Evolutionary conservation across 2,888 invertebrate genomes (phyloP), one percentile per base, ranked within the genome.

Genomic region (Machimus atricapillus): DNA sequence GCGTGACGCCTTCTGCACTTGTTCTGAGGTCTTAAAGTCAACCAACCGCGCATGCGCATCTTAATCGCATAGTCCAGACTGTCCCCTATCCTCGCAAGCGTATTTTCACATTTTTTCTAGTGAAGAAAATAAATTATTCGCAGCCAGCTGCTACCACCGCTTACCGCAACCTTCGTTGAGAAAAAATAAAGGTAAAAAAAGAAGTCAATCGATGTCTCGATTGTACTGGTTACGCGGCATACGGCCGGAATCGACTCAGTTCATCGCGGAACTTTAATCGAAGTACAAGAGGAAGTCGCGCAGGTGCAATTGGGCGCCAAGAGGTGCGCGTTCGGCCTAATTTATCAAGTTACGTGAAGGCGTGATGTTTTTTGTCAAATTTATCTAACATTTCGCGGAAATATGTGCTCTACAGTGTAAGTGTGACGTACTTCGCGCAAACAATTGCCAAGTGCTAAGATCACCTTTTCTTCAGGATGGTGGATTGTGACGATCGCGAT

Each of bases 1-100:
- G 85, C 85, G 46, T 85, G 74, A 85, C 85, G 85, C n/a, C 52
- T 74, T 12, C n/a, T 85, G 85, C 85, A 85, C 85, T 85, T 85
- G 85, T 85, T 52, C 40, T 73, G 12, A 46, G 37, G 40, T 85
- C 85, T 85, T 85, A 27, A 46, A 74, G 74, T 73, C 43, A 85
- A 58, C 74, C 74, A 74, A 46, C 74, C 85, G 85, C 85, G 85
- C 66, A 66, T 66, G 85, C 74, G 85, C 73, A 74, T 74, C 74
- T 85, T 46, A 74, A 73, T 74, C 46, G 43, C 52, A 43, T 85
- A 37, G 56, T 8, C 34, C 76, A 37, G 76, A 6, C 0, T 34
- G 66, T 82, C 66, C 37, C 40, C 40, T 58, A 58, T 74, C 31
- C 74, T 27, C 16, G 74, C 19, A 46, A 40, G 16, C 23, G 78